Evolutionary conservation across 2,113 vertebrate genomes (phyloP), one percentile per base, ranked within the genome.

Genomic region (Hypocryptadius cinnamomeus): DNA sequence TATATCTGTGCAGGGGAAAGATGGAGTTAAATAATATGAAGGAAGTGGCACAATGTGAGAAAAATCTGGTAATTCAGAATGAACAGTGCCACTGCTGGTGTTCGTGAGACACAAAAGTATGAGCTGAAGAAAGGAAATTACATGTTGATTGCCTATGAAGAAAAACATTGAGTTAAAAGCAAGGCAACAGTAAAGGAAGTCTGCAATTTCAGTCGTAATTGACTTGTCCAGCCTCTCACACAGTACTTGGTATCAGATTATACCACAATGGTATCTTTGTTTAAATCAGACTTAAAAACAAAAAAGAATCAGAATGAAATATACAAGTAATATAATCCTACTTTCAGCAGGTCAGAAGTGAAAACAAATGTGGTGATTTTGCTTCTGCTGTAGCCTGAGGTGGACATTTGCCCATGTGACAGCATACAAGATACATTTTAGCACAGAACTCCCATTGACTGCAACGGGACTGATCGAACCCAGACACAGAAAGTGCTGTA

Each of bases 291-390:
- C 56, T 61, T 77, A 15, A 60, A 79, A 88, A 66, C 11, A 59
- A 72, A 89, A 85, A 2, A 31, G 63, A 95, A 93, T 87, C 94
- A 94, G 79, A 93, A 94, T 96, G 88, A 97, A 96, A 89, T 88
- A 92, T 53, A 80, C 77, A 89, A 86, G 92, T 94, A 96, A 92
- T 83, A 91, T 85, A 94, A 94, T 94, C 90, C 72, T 81, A 78
- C 87, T 94, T 96, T 94, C 91, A 94, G 68, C 85, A 90, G 37
- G 76, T 93, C 90, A 88, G 76, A 94, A 94, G 91, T 68, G 90
- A 91, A 94, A 95, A 95, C 64, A 90, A 96, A 95, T 74, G 90
- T 78, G 84, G 59, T 90, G 94, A 89, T 82, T 91, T 90, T 90
- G 84, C 45, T 91, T 85, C 73, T 90, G 71, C 66, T 70, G 35